A percentile compares a stretch with the other conserved stretches of the same genome.
Conservation (phyloP, 2,888 invertebrate species). For the Microctonus aethiopoides region DNA sequence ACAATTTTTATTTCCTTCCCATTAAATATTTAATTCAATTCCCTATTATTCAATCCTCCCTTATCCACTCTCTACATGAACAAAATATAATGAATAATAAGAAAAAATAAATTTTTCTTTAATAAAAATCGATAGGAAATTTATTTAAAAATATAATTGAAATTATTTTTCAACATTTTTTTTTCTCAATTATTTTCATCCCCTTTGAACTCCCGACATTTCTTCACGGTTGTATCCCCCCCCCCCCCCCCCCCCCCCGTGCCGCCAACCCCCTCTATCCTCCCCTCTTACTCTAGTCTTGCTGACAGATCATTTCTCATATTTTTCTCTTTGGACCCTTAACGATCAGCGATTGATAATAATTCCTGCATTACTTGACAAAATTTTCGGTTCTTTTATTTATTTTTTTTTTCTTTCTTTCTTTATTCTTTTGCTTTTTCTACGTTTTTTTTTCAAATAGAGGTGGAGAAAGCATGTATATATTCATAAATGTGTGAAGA, state of each 20-base stretch:
- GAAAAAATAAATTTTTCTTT: too few species aligned
- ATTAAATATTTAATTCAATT: too few species aligned
- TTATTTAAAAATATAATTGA: constrained; percentile 12
- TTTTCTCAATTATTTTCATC: constrained; percentile 49
- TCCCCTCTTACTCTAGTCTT: too few species aligned
- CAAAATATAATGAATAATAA: too few species aligned
- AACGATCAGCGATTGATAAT: constrained; percentile 48
- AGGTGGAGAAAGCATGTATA: not conserved
- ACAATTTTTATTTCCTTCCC: too few species aligned
- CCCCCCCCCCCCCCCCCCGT: constrained; percentile 45
- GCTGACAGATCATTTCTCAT: constrained; percentile 69
- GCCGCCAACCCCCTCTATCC: too few species aligned
- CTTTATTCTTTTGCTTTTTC: not conserved
- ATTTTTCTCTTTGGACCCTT: constrained; percentile 61
- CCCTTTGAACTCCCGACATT: constrained; percentile 51
- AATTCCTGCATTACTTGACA: constrained; percentile 62
- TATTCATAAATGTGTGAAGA: not conserved
- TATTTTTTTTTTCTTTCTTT: not conserved
- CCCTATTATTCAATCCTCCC: too few species aligned
- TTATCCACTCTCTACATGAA: too few species aligned
- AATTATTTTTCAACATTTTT: constrained; percentile 1
- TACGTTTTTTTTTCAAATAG: too few species aligned
- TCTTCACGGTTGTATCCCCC: constrained; percentile 46
- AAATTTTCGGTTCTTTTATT: constrained; percentile 42
- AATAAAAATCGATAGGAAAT: too few species aligned